Evolutionary conservation across 2,113 vertebrate genomes (phyloP).

Genomic region (Neotragus pygmaeus): DNA sequence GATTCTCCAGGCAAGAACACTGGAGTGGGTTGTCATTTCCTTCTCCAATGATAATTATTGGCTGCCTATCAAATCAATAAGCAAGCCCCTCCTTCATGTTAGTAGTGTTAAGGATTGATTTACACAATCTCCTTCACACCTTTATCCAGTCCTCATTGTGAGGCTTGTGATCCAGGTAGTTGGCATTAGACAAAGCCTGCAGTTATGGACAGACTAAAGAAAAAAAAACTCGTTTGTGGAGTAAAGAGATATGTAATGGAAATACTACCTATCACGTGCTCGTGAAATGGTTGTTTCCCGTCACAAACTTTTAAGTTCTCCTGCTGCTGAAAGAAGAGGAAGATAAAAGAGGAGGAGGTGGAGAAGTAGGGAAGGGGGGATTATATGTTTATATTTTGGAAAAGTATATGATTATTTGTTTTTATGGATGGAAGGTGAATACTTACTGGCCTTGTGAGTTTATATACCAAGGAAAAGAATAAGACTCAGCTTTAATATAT

Average conservation of each 20-base stretch:
- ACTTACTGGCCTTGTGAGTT: background rate
- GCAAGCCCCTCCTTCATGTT: background rate
- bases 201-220: background rate
- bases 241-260: background rate
- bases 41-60: background rate
- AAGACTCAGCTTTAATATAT: background rate
- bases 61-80: background rate
- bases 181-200: background rate
- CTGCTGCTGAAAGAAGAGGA: background rate
- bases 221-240: background rate
- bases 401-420: background rate
- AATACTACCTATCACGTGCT: background rate
- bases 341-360: background rate
- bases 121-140: background rate
- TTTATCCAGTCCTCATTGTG: background rate
- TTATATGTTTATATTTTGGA: background rate
- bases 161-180: background rate
- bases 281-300: background rate
- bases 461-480: background rate
- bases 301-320: background rate
- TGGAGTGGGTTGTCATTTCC: too few relatives aligned
- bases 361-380: background rate
- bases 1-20: too few relatives aligned
- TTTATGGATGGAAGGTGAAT: background rate
- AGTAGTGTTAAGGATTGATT: background rate